Conservation (phyloP, 2,113 vertebrate species). For the Gymnobelideus leadbeateri region DNA sequence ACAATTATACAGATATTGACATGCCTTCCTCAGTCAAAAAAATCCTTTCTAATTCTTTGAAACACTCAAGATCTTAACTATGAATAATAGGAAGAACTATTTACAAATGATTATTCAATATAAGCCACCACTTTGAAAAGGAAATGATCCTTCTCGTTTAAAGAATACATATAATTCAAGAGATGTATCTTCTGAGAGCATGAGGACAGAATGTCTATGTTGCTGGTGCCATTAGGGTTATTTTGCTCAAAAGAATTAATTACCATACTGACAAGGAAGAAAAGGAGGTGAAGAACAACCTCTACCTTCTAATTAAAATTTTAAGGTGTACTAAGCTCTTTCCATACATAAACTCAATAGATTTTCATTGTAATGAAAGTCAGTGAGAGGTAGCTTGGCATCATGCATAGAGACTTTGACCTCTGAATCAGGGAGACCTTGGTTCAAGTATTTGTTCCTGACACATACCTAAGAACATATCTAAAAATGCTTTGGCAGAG, state of each 20-base stretch:
- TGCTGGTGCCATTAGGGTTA: neutral
- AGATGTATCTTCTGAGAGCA: neutral
- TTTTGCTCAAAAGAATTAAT: neutral
- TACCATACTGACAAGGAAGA: neutral
- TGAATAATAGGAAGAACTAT: neutral
- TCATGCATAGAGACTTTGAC: neutral
- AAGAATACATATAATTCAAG: neutral
- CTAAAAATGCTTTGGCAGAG: too few relatives aligned
- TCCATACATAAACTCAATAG: neutral
- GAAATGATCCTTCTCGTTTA: neutral
- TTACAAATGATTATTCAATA: neutral
- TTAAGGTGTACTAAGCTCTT: neutral
- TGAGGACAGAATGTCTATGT: neutral
- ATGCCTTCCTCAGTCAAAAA: slow-evolving; percentile 33
- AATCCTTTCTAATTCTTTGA: slow-evolving; percentile 40
- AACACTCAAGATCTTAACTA: slow-evolving; percentile 38
- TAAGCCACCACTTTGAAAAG: neutral
- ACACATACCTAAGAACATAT: neutral
- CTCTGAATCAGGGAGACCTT: neutral
- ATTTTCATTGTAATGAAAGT: neutral
- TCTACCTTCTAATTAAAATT: neutral
- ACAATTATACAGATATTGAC: slow-evolving; percentile 6
- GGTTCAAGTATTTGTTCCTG: neutral
- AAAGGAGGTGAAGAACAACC: neutral
- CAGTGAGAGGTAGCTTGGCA: neutral